Percentiles rank a stretch among this genome's conserved stretches.
Conservation (phyloP, 1,140 invertebrate species). For the Drosophila sproati region DNA sequence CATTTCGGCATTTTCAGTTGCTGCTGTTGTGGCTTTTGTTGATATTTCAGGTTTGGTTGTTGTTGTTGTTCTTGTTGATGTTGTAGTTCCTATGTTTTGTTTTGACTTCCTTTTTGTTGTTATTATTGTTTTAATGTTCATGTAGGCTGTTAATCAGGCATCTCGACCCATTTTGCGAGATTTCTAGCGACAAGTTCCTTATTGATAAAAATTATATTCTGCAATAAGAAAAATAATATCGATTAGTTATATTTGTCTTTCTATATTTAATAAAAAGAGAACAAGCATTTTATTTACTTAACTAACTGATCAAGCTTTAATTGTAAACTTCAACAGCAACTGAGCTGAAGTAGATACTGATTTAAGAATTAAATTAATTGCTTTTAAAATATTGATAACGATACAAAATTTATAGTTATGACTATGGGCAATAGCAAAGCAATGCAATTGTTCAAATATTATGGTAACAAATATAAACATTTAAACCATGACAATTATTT, state of each 20-base stretch:
- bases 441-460: too few relatives aligned
- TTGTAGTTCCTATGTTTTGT: conserved; percentile 35
- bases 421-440: too few relatives aligned
- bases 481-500: too few relatives aligned
- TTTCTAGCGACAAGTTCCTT: conserved; percentile 89
- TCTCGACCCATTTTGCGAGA: conserved; percentile 87
- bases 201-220: conserved; percentile 89
- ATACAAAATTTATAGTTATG: too few relatives aligned
- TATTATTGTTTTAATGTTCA: conserved; percentile 57
- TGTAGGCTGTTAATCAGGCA: conserved; percentile 74
- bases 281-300: too few relatives aligned
- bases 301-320: too few relatives aligned
- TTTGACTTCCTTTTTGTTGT: conserved; percentile 28
- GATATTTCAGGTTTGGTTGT: conserved; percentile 3
- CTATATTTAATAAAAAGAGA: too few relatives aligned
- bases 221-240: conserved; percentile 72
- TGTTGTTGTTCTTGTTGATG: conserved; percentile 28
- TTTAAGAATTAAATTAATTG: too few relatives aligned
- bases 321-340: too few relatives aligned
- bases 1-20: conserved; percentile 19
- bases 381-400: too few relatives aligned
- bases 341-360: too few relatives aligned
- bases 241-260: neutral
- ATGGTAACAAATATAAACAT: too few relatives aligned
- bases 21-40: conserved; percentile 25